These are phyloP conservation scores for Alsophila aescularia DNA, from an alignment of 2,888 invertebrate genomes.

Conservation along the genomic window DNA sequence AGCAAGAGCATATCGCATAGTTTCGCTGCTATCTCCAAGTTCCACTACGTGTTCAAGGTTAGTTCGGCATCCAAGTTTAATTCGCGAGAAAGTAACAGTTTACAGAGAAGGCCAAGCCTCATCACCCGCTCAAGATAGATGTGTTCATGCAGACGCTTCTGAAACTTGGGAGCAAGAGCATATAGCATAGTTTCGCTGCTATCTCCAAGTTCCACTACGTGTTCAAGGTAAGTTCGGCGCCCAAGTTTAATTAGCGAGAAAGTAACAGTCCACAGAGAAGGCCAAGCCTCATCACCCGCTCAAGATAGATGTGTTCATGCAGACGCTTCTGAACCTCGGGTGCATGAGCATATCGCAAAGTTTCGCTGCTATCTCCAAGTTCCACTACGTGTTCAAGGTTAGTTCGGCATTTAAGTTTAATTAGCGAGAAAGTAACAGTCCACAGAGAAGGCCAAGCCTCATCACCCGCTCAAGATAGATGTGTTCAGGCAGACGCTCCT, in stretches of 20 bases:
- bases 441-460: constrained; percentile 88
- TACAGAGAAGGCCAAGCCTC: constrained; percentile 87
- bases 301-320: constrained; percentile 98
- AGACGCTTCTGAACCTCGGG: constrained; percentile 95
- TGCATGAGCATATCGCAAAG: constrained; percentile 99
- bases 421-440: constrained; percentile 87
- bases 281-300: constrained; percentile 93
- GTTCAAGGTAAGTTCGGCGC: constrained; percentile 88
- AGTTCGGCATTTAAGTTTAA: too few species aligned
- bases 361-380: constrained; percentile 99
- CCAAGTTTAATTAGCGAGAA: too few species aligned
- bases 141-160: constrained; percentile 98
- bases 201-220: constrained; percentile 98
- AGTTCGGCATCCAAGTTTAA: too few species aligned
- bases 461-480: constrained; percentile 97
- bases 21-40: constrained; percentile 99
- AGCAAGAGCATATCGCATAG: constrained; percentile 99
- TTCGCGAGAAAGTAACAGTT: constrained; percentile 87
- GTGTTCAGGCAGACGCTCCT: constrained; percentile 98
- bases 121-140: constrained; percentile 97
- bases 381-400: constrained; percentile 95
- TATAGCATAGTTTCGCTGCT: constrained; percentile 99
- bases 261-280: constrained; percentile 84
- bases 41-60: constrained; percentile 95
- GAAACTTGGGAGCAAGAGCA: constrained; percentile 97